Evolutionary conservation across 2,797 vertebrate species (phyloP).

Genomic region (Melopsittacus undulatus): DNA sequence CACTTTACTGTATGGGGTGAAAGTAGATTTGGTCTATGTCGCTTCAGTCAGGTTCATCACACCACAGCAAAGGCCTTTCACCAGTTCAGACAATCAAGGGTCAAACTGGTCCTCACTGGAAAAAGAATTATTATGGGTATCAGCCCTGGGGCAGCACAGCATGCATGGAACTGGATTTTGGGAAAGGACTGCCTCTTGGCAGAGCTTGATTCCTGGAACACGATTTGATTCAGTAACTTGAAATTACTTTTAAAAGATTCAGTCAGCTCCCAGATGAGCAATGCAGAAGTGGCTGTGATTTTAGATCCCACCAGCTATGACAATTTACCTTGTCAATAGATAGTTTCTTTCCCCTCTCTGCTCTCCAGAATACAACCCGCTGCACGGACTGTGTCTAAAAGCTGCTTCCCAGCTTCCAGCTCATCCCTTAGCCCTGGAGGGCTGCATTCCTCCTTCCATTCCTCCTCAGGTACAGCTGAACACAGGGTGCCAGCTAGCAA

Average conservation of each 20-base stretch:
- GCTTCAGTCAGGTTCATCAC: not conserved
- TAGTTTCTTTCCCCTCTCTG: not conserved
- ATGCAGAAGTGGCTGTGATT: not conserved
- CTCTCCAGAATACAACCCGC: not conserved
- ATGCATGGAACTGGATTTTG: not conserved
- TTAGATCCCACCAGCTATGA: not conserved
- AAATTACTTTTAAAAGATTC: not conserved
- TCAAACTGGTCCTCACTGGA: not conserved
- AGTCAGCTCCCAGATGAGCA: not conserved
- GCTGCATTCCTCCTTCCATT: not conserved
- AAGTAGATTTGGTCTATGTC: not conserved
- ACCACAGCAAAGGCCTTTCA: not conserved
- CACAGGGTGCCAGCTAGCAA: not conserved
- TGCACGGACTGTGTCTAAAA: not conserved
- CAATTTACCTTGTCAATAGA: not conserved
- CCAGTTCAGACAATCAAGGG: not conserved
- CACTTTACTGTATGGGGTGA: not conserved
- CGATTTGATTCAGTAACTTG: not conserved
- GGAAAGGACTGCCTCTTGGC: not conserved
- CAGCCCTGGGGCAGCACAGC: not conserved
- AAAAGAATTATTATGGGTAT: not conserved
- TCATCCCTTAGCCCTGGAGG: not conserved
- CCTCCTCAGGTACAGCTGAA: accelerated
- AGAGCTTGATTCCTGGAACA: not conserved
- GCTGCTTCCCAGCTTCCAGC: not conserved